A percentile compares a stretch with the other conserved stretches of the same genome.
phyloP scores from a whole-genome alignment of 2,888 invertebrate genomes.

The Diarsia mendica region DNA sequence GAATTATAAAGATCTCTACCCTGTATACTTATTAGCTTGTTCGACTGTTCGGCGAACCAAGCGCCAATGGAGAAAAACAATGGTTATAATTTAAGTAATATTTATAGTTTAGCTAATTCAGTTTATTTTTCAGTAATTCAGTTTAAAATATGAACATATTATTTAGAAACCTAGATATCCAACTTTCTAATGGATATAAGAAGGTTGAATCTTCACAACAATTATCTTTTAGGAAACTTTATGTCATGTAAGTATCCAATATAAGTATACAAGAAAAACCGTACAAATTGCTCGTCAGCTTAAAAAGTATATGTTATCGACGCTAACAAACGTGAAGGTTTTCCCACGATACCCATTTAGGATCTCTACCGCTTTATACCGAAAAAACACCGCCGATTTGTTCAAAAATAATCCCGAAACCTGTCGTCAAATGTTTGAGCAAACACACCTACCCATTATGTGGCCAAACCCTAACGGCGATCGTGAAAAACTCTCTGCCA shows the following conservation, averaged over 20 bases:
- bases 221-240: not conserved
- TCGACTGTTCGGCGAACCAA: too few species aligned
- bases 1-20: too few species aligned
- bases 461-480: constrained; percentile 27
- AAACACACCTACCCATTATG: constrained; percentile 43
- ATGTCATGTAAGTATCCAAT: not conserved
- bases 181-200: not conserved
- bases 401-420: constrained; percentile 13
- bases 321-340: not conserved
- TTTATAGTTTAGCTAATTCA: not conserved
- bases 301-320: not conserved
- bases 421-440: constrained; percentile 30
- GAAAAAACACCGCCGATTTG: constrained; percentile 9
- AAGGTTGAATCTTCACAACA: not conserved
- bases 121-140: too few species aligned
- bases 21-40: too few species aligned
- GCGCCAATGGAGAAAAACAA: too few species aligned
- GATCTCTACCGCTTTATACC: constrained; percentile 8
- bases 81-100: too few species aligned
- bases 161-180: not conserved
- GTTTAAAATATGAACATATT: not conserved
- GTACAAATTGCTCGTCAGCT: not conserved
- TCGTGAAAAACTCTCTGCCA: constrained; percentile 47
- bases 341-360: not conserved
- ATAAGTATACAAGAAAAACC: not conserved